phyloP scores from a whole-genome alignment of 2,797 vertebrate genomes.

The Esox lucius region DNA sequence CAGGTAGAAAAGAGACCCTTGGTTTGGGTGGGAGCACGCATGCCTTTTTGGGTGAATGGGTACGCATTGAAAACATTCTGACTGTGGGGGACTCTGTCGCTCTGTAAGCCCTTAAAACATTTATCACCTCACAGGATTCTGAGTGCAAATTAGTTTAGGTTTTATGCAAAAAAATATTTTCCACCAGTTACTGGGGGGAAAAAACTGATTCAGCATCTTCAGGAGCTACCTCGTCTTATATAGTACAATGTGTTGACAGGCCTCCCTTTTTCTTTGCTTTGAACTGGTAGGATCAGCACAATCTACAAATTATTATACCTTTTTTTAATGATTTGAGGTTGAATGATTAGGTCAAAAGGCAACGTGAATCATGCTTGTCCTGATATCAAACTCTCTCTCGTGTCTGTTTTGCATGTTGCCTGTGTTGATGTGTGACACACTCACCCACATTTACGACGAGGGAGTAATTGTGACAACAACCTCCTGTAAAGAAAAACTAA shows the following conservation, averaged over 20 bases:
- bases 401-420: too few species aligned
- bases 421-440: too few species aligned
- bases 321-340: too few species aligned
- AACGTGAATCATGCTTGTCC: too few species aligned
- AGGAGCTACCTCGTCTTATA: not conserved
- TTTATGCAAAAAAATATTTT: not conserved
- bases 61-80: conserved; percentile 13
- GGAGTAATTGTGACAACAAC: too few species aligned
- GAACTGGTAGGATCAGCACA: too few species aligned
- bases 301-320: too few species aligned
- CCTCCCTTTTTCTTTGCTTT: too few species aligned
- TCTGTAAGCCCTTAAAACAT: conserved; percentile 46
- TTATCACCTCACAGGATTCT: conserved; percentile 30
- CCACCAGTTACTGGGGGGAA: not conserved
- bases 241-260: not conserved
- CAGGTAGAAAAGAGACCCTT: not conserved
- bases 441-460: too few species aligned
- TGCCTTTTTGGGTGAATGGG: not conserved
- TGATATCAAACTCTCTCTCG: too few species aligned
- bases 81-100: conserved; percentile 20
- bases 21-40: conserved; percentile 4
- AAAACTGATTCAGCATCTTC: not conserved
- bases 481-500: too few species aligned
- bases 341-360: too few species aligned
- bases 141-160: conserved; percentile 11